Evolutionary conservation across 2,888 invertebrate genomes (phyloP), one percentile per base, ranked within the genome.

Genomic region (Suillia variegata): DNA sequence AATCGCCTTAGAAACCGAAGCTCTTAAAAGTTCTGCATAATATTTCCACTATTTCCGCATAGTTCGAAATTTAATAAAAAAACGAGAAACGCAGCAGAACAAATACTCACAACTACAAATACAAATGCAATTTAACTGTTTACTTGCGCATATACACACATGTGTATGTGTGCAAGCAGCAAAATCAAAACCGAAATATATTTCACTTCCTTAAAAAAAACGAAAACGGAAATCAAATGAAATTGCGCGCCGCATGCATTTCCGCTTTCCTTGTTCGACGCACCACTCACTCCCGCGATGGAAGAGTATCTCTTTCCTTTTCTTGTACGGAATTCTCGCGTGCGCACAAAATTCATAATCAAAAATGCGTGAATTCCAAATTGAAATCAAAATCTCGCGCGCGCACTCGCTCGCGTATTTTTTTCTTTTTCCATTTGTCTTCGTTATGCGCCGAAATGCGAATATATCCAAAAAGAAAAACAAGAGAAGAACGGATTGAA

Each of bases 261-360:
- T 26, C 26, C 26, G 5, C 26, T 26, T 10, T 26, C 26, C 10
- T 10, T 26, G 6, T 26, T 10, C 10, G 6, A 6, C 26, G 10
- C 26, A 26, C 26, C 26, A 26, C 26, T 10, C 26, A 26, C 26
- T 26, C 6, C 18, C 17, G 18, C 45, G n/a, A n/a, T n/a, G 10
- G 12, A 20, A 13, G 12, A 38, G 38, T 4, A 8, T 13, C n/a
- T 38, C n/a, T 17, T 17, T 20, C 5, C 20, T 45, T 5, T 20
- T 20, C 20, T 45, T n/a, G n/a, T n/a, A n/a, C n/a, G n/a, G 45
- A 8, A n/a, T 38, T 38, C 18, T 17, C 13, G 45, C 17, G 18
- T n/a, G n/a, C n/a, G n/a, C n/a, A n/a, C n/a, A 20, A 45, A 45
- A 45, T 20, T 45, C 45, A 45, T 45, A 45, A 45, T 45, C 45